These are phyloP conservation scores for Amyelois transitella DNA, from an alignment of 1,140 invertebrate species.

Conservation along the genomic window DNA sequence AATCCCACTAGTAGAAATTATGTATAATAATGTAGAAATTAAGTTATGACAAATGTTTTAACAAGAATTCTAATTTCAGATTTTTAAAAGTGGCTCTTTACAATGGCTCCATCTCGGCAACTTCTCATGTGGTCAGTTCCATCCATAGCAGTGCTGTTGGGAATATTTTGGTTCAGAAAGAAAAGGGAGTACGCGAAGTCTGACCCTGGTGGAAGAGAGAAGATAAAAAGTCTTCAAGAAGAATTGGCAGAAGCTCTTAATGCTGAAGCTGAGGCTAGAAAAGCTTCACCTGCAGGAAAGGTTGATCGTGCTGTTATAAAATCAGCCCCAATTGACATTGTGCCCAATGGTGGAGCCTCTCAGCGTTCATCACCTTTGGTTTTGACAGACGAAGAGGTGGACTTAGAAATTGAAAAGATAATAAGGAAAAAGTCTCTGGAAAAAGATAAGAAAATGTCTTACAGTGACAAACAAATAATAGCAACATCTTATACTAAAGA, in stretches of 20 bases:
- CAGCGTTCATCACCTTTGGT: constrained; percentile 73
- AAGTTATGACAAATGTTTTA: no score
- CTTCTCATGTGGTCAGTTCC: constrained; percentile 77
- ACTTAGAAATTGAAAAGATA: constrained; percentile 77
- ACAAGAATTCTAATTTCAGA: constrained; percentile 61
- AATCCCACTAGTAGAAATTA: no score
- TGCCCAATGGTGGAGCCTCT: constrained; percentile 70
- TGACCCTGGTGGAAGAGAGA: constrained; percentile 74
- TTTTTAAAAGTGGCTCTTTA: constrained; percentile 72
- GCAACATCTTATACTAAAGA: constrained; percentile 20
- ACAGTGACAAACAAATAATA: constrained; percentile 14
- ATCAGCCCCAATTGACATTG: constrained; percentile 75
- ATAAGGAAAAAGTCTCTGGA: constrained; percentile 62
- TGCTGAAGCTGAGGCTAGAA: constrained; percentile 48
- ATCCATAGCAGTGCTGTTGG: constrained; percentile 76
- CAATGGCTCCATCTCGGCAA: constrained; percentile 75
- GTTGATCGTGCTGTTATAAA: constrained; percentile 66
- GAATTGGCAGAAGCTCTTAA: constrained; percentile 64
- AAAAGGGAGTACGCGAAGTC: constrained; percentile 74
- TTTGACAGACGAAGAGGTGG: constrained; percentile 77
- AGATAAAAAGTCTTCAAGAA: constrained; percentile 67
- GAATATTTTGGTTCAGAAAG: constrained; percentile 79
- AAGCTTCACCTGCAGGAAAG: constrained; percentile 41
- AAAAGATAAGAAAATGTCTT: constrained; percentile 56
- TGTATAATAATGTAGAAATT: no score